Evolutionary conservation across 2,888 invertebrate species (phyloP).

Genomic region (Sericinus montela): DNA sequence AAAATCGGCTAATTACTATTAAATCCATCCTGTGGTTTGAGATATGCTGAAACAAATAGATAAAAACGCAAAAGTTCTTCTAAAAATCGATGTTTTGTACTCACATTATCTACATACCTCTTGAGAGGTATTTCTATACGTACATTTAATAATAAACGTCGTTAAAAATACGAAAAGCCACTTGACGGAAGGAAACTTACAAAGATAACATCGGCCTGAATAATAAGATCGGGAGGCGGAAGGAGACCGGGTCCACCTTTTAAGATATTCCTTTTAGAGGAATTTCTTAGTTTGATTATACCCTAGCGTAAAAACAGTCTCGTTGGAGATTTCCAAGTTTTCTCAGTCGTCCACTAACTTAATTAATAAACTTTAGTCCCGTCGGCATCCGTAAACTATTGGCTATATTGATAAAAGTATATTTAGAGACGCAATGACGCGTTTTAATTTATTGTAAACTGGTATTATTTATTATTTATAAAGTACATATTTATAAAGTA

Average conservation of each 20-base stretch:
- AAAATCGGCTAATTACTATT: too few relatives aligned
- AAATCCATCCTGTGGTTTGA: too few relatives aligned
- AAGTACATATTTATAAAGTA: too few relatives aligned
- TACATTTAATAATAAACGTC: too few relatives aligned
- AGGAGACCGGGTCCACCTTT: slow-evolving; percentile 33
- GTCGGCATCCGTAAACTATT: slow-evolving; percentile 32
- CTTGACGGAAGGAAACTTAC: slow-evolving; percentile 23
- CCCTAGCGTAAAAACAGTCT: slow-evolving; percentile 58
- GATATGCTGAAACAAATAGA: too few relatives aligned
- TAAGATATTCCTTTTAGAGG: slow-evolving; percentile 37
- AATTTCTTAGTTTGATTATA: slow-evolving; percentile 55
- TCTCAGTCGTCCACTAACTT: slow-evolving; percentile 49
- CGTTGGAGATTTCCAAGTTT: slow-evolving; percentile 46
- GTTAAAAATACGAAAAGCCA: too few relatives aligned
- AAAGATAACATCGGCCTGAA: slow-evolving; percentile 24
- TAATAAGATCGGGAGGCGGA: slow-evolving; percentile 27
- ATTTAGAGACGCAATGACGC: neutral
- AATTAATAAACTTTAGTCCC: slow-evolving; percentile 56
- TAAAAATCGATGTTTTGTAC: too few relatives aligned
- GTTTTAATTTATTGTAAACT: slow-evolving; percentile 10
- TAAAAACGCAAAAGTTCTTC: too few relatives aligned
- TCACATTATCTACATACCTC: too few relatives aligned
- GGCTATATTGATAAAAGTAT: slow-evolving; percentile 16
- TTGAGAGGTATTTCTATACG: too few relatives aligned
- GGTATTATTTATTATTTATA: too few relatives aligned